Evolutionary conservation across 2,888 invertebrate species (phyloP), one percentile per base, ranked within the genome.

Genomic region (Ectemnius cavifrons): DNA sequence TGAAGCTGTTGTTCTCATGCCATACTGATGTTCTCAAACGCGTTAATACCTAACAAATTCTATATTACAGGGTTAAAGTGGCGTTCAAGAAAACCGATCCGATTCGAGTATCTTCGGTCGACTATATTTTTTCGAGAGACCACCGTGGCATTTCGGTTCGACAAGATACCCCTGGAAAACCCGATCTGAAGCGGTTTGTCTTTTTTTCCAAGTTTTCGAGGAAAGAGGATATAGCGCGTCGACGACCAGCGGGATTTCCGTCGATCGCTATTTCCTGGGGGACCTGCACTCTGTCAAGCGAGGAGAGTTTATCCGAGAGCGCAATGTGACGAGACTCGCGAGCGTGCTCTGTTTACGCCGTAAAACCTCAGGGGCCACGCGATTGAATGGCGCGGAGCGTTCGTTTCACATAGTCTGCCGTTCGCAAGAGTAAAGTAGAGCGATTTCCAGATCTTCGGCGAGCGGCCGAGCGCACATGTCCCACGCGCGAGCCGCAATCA

Each of bases 251-350:
- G 70, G 67, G 83, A 83, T 79, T 83, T 73, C 74, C 77, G 70
- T 74, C 67, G 73, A 52, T 65, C 68, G 69, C 56, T 71, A 65
- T 83, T 83, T 83, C 83, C 83, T 77, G 73, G 64, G 83, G 81
- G 83, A 77, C 81, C 83, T 83, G 83, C 79, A 83, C 75, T 83
- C 78, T 79, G 83, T 83, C 83, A 83, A 78, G 79, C 11, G 37
- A 56, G 75, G 75, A 83, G 83, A 83, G 83, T 83, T 81, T 83
- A 83, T 81, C 81, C 83, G 77, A 82, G 78, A 6, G 37, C 37
- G 37, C 37, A 37, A 68, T 73, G 78, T 67, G 79, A 81, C 74
- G 83, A 71, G 77, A 71, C 64, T 46, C 65, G 75, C 63, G 69
- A 67, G 73, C 73, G 63, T 61, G 37, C 11, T 75, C 79, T 79